phyloP scores from a whole-genome alignment of 2,113 vertebrate species.

The Lepus europaeus region DNA sequence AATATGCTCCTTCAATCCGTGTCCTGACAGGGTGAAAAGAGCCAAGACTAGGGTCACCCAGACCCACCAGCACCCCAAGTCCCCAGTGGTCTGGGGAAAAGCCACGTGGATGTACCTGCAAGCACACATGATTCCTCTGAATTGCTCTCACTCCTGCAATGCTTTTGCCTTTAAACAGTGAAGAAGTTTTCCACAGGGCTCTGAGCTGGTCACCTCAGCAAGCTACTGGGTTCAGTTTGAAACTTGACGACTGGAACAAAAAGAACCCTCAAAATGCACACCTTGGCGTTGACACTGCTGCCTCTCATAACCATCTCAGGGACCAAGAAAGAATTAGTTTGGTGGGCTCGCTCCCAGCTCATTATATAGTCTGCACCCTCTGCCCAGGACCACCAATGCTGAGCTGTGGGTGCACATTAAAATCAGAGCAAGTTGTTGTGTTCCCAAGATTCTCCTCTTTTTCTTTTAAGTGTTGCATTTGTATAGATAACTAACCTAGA shows the following conservation, averaged over 20 bases:
- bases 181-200: constrained; percentile 77
- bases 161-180: constrained; percentile 66
- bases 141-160: constrained; percentile 54
- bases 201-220: constrained; percentile 32
- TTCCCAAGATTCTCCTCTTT: constrained; percentile 16
- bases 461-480: too few relatives aligned
- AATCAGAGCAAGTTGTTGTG: constrained; percentile 82
- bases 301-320: constrained; percentile 47
- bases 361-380: constrained; percentile 83
- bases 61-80: constrained; percentile 43
- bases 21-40: too few relatives aligned
- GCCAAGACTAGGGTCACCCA: too few relatives aligned
- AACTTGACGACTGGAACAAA: neutral
- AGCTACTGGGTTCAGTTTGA: constrained; percentile 32
- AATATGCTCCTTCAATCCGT: too few relatives aligned
- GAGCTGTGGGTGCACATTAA: constrained; percentile 86
- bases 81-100: constrained; percentile 75
- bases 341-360: constrained; percentile 81
- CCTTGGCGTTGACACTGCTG: constrained; percentile 10
- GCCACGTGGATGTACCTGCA: constrained; percentile 40
- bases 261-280: neutral
- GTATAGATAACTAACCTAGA: too few relatives aligned
- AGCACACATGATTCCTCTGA: constrained; percentile 67
- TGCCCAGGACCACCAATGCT: constrained; percentile 85
- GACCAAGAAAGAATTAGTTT: constrained; percentile 14